Conservation (phyloP, 2,113 vertebrate species). For the Perca flavescens region DNA sequence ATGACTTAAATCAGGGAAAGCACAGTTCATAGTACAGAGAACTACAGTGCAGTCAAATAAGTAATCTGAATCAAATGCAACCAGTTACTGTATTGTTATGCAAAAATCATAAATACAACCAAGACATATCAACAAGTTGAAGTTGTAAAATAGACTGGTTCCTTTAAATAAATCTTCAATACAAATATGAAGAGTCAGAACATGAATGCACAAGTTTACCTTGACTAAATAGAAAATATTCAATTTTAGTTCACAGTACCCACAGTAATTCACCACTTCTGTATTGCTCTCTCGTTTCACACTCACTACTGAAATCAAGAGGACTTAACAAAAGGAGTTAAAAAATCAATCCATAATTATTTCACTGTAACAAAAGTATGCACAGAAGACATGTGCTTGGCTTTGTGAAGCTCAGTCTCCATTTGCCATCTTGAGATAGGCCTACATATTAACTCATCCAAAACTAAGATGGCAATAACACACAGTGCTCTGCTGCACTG, state of each 20-base stretch:
- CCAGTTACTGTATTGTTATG: neutral
- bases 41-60: neutral
- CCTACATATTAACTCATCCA: slow-evolving; percentile 46
- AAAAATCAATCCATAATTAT: slow-evolving; percentile 34
- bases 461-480: slow-evolving; percentile 5
- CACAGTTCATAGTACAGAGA: neutral
- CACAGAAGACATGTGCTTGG: slow-evolving; percentile 44
- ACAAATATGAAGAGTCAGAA: neutral
- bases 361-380: slow-evolving; percentile 24
- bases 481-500: neutral
- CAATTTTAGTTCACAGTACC: slow-evolving; percentile 17
- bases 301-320: slow-evolving; percentile 36
- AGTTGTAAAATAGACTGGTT: neutral
- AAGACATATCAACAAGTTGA: neutral
- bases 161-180: neutral
- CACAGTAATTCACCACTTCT: slow-evolving; percentile 27
- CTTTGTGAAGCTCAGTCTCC: slow-evolving; percentile 33
- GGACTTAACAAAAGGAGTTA: slow-evolving; percentile 33
- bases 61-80: neutral
- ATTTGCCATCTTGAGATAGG: slow-evolving; percentile 24
- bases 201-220: neutral
- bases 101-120: neutral
- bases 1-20: slow-evolving; percentile 52
- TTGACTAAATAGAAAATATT: slow-evolving; percentile 28
- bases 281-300: slow-evolving; percentile 8